Base-by-base conservation (phyloP, 2,113 vertebrate genomes). In the Calidris pugnax region DNA sequence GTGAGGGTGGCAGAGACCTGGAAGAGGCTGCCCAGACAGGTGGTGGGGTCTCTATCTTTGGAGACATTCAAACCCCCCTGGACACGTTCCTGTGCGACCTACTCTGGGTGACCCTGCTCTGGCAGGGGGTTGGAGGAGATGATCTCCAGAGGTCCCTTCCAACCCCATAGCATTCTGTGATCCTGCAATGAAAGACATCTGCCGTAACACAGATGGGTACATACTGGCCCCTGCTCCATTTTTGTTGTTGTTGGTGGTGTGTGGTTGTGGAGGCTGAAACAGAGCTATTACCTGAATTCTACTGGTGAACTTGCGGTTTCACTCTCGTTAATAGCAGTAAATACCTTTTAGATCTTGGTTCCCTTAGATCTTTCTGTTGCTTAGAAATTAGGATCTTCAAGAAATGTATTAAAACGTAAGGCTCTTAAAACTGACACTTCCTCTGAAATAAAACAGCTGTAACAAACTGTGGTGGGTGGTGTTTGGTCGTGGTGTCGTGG, bases 391-490 rank as follows among this genome's bases (percentile, higher is more conserved):
- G 33, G 43, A 22, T 41, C 86, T 90, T n/a, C 14, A 19, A 67
- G 45, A 76, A 68, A 2, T 0, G 3, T 73, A 74, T 59, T 79
- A 67, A 47, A 18, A 2, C 15, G 1, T 56, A 53, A 53, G 51
- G 51, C 37, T 64, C 78, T 53, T 62, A 57, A 81, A 93, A n/a
- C n/a, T n/a, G 43, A 17, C 50, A 28, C 33, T 21, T 85, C n/a
- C 59, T 87, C 60, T 68, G 71, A 56, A 73, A 18, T 7, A 35
- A 26, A 47, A 5, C 64, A 37, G 39, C 5, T 18, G 33, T 6
- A 18, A 33, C 47, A 39, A 45, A 3, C 64, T 28, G 59, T 3
- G 10, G 33, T 7, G 55, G 1, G 0, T 20, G 18, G 8, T 26
- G 35, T 41, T 32, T 67, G 50, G 17, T 48, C 41, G 37, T 16